Evolutionary conservation across 2,888 invertebrate genomes (phyloP).

Genomic region (Epinotia ramella): DNA sequence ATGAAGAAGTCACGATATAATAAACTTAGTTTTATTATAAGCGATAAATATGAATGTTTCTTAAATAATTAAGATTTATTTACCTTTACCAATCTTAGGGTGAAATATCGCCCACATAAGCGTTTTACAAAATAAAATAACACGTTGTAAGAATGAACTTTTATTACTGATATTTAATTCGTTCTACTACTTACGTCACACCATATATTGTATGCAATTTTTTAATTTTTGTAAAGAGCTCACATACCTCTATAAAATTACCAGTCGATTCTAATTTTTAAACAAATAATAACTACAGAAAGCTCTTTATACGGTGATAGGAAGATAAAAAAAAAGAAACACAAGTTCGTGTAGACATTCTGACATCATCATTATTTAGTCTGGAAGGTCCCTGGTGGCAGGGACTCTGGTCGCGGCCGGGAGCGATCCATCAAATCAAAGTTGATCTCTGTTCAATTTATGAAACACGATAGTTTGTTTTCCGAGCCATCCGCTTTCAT

Average conservation of each 20-base stretch:
- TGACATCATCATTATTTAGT: constrained; percentile 33
- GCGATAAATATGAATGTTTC: too few species aligned
- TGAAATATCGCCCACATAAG: too few species aligned
- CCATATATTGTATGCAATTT: too few species aligned
- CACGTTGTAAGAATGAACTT: too few species aligned
- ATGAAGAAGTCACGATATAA: constrained; percentile 11
- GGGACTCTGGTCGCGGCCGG: constrained; percentile 12
- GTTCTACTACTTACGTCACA: too few species aligned
- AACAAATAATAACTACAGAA: not conserved
- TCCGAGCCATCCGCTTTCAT: constrained; percentile 55
- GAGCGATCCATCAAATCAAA: constrained; percentile 69
- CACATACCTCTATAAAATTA: too few species aligned
- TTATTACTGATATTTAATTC: too few species aligned
- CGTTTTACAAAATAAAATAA: too few species aligned
- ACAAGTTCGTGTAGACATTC: constrained; percentile 9
- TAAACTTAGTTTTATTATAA: not conserved
- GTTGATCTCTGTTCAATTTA: constrained; percentile 73
- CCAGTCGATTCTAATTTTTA: too few species aligned
- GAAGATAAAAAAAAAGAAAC: constrained; percentile 12
- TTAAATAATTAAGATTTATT: too few species aligned
- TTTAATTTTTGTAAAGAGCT: too few species aligned
- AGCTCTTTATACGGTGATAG: not conserved
- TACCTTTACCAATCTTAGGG: too few species aligned
- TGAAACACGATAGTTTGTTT: constrained; percentile 74
- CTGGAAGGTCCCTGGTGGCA: constrained; percentile 12